phyloP scores from a whole-genome alignment of 2,113 vertebrate genomes.

The Clarias magur region DNA sequence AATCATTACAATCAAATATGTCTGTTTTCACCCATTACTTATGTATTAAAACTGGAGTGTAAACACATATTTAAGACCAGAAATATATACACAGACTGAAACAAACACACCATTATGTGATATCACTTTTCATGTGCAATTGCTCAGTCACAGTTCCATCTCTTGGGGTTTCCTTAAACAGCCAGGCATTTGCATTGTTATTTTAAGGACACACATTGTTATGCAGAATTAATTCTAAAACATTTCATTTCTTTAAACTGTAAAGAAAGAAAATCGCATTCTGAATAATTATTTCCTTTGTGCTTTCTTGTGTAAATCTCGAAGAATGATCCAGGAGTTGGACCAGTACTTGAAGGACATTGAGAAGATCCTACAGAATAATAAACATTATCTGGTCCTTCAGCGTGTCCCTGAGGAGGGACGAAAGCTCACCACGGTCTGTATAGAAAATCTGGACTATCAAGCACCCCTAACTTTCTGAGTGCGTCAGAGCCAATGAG shows the following conservation, averaged over 20 bases:
- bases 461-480: slow-evolving; percentile 95
- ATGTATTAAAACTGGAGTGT: no score
- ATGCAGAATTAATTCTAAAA: not conserved
- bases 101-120: no score
- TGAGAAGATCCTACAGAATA: slow-evolving; percentile 97
- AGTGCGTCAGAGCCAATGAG: slow-evolving; percentile 95
- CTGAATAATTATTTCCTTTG: not conserved
- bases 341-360: slow-evolving; percentile 96
- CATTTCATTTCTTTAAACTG: not conserved
- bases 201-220: no score
- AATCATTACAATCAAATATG: no score
- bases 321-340: slow-evolving; percentile 96
- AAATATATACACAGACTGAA: no score
- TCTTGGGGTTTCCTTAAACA: not conserved
- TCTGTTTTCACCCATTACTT: no score
- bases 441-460: slow-evolving; percentile 95
- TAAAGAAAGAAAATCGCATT: not conserved
- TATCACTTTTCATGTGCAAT: no score
- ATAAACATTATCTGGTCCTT: slow-evolving; percentile 96
- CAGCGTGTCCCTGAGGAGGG: slow-evolving; percentile 96
- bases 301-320: slow-evolving; percentile 77
- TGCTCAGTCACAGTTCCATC: no score
- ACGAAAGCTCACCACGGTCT: slow-evolving; percentile 94
- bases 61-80: no score
- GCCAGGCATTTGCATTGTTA: not conserved